Evolutionary conservation across 2,113 vertebrate species (phyloP), one percentile per base, ranked within the genome.

Genomic region (Bufo gargarizans): DNA sequence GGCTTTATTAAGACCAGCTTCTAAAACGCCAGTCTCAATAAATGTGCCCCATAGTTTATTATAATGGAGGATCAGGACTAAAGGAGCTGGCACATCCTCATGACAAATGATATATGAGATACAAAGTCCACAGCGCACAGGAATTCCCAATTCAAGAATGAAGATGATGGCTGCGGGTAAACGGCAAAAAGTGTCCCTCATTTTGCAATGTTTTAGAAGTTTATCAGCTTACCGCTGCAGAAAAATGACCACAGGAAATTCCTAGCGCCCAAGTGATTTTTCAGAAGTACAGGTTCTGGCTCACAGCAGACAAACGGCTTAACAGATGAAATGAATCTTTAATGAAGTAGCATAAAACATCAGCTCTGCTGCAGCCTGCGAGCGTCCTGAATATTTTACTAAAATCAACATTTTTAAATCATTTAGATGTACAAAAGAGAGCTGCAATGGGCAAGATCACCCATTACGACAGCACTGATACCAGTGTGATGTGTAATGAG

Each of bases 371-470:
- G 61, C 61, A 55, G 61, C 49, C 81, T 47, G 16, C 20, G 8
- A 50, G 63, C 49, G 17, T 16, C 4, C 59, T 84, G 82, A 84
- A 84, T 84, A 84, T 69, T 84, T 84, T 22, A 71, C 47, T 55
- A 84, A 84, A 84, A 84, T 69, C 82, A 84, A 84, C 63, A 84
- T 84, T 84, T 83, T 69, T 55, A 84, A 71, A 84, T 69, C 82
- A 84, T 71, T 84, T 69, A 69, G 63, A 67, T 69, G 63, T 50
- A 84, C 47, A 84, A 55, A 71, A 55, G 10, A 84, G 47, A 71
- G 6, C 17, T 71, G 19, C 50, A 84, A n/a, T 84, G 63, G n/a
- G 82, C 47, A 67, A 71, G 63, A 71, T 84, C 67, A 17, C 47
- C 82, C 63, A 55, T 69, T 71, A 50, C 12, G 65, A 55, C 82